Conservation (phyloP, 2,888 invertebrate species). For the Heliconius aoede region DNA sequence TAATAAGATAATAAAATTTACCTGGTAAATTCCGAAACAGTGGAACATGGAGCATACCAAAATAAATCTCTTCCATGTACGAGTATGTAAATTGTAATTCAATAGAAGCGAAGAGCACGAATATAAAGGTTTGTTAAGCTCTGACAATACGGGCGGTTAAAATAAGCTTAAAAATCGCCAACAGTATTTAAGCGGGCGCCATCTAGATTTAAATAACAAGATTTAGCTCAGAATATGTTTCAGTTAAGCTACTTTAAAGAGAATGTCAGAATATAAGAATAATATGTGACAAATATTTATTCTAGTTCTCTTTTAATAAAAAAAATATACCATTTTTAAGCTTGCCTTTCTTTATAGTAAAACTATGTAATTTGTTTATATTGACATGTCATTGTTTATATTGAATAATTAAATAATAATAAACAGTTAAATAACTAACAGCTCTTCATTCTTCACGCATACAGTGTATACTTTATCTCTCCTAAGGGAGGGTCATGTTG, state of each 20-base stretch:
- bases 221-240: slow-evolving; percentile 6
- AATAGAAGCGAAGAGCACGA: slow-evolving; percentile 7
- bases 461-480: background rate
- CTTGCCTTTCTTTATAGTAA: too few relatives aligned
- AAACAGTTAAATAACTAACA: background rate
- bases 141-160: slow-evolving; percentile 15
- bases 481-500: too few relatives aligned
- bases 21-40: background rate
- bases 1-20: background rate
- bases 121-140: slow-evolving; percentile 15
- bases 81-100: slow-evolving; percentile 18
- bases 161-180: slow-evolving; percentile 15
- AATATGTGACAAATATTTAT: background rate
- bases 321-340: too few relatives aligned
- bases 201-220: background rate
- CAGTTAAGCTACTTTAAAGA: background rate
- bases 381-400: too few relatives aligned
- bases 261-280: background rate
- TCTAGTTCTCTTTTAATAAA: too few relatives aligned
- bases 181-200: background rate
- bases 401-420: background rate
- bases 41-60: background rate
- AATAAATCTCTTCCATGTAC: background rate
- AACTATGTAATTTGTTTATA: too few relatives aligned
- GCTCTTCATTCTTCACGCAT: background rate